Conservation (phyloP, 2,888 invertebrate species). For the Smittia aterrima region DNA sequence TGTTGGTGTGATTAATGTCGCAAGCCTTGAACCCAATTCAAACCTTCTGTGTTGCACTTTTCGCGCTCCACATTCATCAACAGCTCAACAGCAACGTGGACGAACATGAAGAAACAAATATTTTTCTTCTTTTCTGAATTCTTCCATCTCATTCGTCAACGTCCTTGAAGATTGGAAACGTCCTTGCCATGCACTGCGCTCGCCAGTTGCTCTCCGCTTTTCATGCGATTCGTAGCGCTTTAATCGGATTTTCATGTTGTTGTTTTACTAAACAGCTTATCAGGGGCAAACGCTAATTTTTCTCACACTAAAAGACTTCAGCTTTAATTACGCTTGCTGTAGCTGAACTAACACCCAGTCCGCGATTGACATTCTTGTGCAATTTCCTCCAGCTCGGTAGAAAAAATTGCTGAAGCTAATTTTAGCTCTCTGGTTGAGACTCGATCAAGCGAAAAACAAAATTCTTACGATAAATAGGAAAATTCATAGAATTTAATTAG, state of each 20-base stretch:
- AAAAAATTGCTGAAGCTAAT: neutral
- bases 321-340: slow-evolving; percentile 9
- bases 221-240: slow-evolving; percentile 12
- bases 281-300: slow-evolving; percentile 23
- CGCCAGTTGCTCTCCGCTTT: neutral
- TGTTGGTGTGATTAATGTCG: slow-evolving; percentile 3
- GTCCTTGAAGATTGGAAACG: slow-evolving; percentile 37
- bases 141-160: slow-evolving; percentile 12
- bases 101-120: slow-evolving; percentile 9
- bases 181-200: slow-evolving; percentile 20
- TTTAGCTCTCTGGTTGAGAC: neutral
- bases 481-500: neutral
- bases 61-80: slow-evolving; percentile 9
- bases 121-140: neutral
- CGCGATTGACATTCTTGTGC: neutral
- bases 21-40: neutral
- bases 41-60: neutral
- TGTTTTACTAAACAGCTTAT: slow-evolving; percentile 1
- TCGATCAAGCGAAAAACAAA: neutral
- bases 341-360: neutral
- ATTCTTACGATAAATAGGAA: neutral
- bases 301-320: neutral
- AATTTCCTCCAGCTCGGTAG: neutral
- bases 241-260: neutral
- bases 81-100: neutral